These are phyloP conservation scores for Pogonophryne albipinna DNA, from an alignment of 2,797 vertebrate genomes.

Conservation along the genomic window DNA sequence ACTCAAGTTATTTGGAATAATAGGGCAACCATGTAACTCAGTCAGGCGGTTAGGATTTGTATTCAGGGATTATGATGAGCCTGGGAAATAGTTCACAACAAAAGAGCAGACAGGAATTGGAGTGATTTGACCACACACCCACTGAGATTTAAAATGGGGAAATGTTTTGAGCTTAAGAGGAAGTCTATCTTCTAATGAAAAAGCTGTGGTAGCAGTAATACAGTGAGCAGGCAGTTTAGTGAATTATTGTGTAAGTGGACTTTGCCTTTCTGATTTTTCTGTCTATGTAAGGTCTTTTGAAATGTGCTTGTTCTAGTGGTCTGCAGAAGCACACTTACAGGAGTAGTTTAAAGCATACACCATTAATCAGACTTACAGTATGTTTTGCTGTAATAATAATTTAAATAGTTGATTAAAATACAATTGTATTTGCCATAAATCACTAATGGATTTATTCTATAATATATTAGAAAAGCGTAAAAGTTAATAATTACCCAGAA, in stretches of 20 bases:
- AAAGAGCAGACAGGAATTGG: neutral
- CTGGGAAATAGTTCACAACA: neutral
- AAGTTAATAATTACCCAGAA: neutral
- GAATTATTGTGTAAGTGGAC: neutral
- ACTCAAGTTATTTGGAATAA: neutral
- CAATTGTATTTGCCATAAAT: neutral
- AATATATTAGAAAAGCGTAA: too few relatives aligned
- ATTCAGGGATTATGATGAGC: neutral
- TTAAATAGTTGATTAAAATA: neutral
- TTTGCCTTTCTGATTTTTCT: neutral
- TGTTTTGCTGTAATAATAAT: neutral
- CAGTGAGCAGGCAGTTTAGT: neutral
- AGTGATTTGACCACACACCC: neutral
- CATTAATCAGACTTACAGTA: neutral
- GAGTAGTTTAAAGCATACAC: too few relatives aligned
- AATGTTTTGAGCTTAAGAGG: slow-evolving; percentile 10
- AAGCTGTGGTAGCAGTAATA: neutral
- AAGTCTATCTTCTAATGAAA: slow-evolving; percentile 21
- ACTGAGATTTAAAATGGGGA: slow-evolving; percentile 2
- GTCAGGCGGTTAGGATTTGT: slow-evolving; percentile 14
- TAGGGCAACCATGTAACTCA: too few relatives aligned
- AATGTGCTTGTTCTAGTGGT: neutral
- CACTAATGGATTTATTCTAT: neutral
- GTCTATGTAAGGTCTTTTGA: neutral
- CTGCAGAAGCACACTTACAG: neutral